Conservation (phyloP, 2,113 vertebrate species). For the Cephalopterus ornatus region DNA sequence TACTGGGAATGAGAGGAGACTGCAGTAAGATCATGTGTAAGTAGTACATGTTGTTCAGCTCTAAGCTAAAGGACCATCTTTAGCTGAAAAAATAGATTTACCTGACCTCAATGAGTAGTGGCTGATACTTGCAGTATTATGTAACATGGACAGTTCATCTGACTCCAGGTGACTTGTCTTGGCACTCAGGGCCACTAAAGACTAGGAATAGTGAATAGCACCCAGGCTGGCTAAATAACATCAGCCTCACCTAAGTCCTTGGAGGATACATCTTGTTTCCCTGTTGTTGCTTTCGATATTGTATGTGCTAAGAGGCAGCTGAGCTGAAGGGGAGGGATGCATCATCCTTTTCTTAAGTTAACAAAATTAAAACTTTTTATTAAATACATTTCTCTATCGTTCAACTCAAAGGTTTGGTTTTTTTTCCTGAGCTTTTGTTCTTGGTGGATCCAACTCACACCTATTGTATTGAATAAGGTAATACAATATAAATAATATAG, state of each 20-base stretch:
- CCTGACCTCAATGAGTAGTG: background rate
- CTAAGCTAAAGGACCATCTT: background rate
- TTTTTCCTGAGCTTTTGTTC: background rate
- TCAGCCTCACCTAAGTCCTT: background rate
- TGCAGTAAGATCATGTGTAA: background rate
- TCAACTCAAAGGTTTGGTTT: fast-evolving
- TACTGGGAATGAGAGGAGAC: background rate
- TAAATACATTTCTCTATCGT: background rate
- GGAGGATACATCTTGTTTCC: background rate
- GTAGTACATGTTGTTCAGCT: background rate
- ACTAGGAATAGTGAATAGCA: background rate
- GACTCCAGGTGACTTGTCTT: background rate
- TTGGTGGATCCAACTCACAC: background rate
- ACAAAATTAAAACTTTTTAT: background rate
- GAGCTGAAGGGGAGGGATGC: fast-evolving
- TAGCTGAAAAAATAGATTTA: background rate
- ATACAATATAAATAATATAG: background rate
- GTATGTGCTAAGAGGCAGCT: background rate
- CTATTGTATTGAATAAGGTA: background rate
- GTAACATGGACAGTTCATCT: background rate
- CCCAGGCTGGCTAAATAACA: background rate
- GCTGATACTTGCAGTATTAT: background rate
- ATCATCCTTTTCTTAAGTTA: background rate
- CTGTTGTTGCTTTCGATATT: background rate
- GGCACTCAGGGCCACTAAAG: background rate